Evolutionary conservation across 2,888 invertebrate genomes (phyloP).

Genomic region (Ariolimax columbianus): DNA sequence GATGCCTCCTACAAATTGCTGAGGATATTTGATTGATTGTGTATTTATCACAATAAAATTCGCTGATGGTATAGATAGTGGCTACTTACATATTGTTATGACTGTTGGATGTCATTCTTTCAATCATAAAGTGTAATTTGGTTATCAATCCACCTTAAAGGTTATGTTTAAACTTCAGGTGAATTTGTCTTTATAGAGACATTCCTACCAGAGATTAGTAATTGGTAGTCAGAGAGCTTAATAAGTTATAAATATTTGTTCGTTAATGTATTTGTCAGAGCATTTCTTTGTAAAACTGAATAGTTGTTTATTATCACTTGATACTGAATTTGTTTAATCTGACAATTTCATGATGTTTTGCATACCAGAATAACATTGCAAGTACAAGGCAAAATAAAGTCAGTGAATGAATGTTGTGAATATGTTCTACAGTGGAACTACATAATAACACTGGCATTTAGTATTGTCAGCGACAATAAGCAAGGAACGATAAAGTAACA

Average conservation of each 20-base stretch:
- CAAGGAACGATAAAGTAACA: no score
- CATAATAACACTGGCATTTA: no score
- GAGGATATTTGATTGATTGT: not conserved
- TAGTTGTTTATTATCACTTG: not conserved
- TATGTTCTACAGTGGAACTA: no score
- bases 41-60: not conserved
- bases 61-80: not conserved
- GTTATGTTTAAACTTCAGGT: not conserved
- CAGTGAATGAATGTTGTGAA: no score
- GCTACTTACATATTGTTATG: constrained; percentile 3
- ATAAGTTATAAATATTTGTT: no score
- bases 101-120: not conserved
- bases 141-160: not conserved
- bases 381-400: no score
- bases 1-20: constrained; percentile 28
- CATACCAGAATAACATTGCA: no score
- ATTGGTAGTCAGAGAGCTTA: not conserved
- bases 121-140: not conserved
- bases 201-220: not conserved
- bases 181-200: not conserved
- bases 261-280: not conserved
- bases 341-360: no score
- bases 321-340: not conserved
- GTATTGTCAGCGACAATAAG: no score
- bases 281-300: not conserved